A percentile compares a stretch with the other conserved stretches of the same genome.
Evolutionary conservation across 2,888 invertebrate species (phyloP).

Genomic region (Standfussiana lucernea): DNA sequence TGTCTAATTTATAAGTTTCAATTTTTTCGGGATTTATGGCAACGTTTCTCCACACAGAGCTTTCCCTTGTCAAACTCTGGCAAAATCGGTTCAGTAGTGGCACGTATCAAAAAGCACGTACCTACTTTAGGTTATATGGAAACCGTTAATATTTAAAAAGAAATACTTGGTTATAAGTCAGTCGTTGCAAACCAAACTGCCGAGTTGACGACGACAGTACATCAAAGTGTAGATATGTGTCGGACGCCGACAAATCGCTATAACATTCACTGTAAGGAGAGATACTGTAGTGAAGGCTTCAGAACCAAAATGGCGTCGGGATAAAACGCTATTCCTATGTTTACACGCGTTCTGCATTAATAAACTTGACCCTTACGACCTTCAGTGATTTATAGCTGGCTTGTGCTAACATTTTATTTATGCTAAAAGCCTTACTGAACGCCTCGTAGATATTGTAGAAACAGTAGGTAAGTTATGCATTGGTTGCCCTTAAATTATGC

Average conservation of each 20-base stretch:
- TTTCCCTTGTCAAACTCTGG: not conserved
- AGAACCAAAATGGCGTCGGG: slow-evolving; percentile 82
- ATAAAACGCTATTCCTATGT: slow-evolving; percentile 73
- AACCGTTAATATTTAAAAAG: slow-evolving; percentile 5
- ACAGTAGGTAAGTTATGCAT: slow-evolving; percentile 64
- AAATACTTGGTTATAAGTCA: not conserved
- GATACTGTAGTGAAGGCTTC: slow-evolving; percentile 76
- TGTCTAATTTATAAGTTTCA: not conserved
- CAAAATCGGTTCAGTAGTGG: not conserved
- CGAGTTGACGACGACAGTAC: slow-evolving; percentile 73
- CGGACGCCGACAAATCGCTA: slow-evolving; percentile 87
- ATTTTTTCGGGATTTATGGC: no score
- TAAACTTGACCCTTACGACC: slow-evolving; percentile 80
- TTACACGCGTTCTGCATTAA: slow-evolving; percentile 83
- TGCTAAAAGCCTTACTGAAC: slow-evolving; percentile 67
- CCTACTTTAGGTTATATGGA: not conserved
- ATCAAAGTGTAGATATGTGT: slow-evolving; percentile 85
- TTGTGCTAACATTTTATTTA: slow-evolving; percentile 68
- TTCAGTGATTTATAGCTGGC: slow-evolving; percentile 68
- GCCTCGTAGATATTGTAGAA: slow-evolving; percentile 50
- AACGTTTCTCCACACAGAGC: not conserved
- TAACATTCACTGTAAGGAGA: slow-evolving; percentile 82
- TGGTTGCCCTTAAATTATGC: slow-evolving; percentile 51
- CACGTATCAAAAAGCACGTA: not conserved
- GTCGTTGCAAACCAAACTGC: not conserved